Evolutionary conservation across 1,140 invertebrate genomes (phyloP), one percentile per base, ranked within the genome.

Genomic region (Euborellia annulipes): DNA sequence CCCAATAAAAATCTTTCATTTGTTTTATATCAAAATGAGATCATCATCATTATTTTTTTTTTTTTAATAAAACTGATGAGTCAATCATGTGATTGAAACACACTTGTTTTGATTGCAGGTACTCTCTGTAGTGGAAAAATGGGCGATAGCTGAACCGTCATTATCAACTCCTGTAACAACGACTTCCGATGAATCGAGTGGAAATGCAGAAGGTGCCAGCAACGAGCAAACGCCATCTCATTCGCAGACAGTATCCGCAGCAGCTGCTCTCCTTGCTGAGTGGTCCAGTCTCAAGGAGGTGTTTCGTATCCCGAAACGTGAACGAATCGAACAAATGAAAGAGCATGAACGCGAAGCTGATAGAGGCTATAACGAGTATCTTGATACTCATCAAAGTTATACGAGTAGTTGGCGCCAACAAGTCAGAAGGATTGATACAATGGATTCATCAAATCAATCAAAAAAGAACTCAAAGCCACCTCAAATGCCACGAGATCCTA

Each of bases 301-400:
- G 17, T 96, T 92, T 58, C 77, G 86, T 61, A 97, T 97, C 56
- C 93, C 93, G 8, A 94, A 94, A 62, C 91, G 92, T 54, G 85
- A 94, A 57, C 72, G 88, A 39, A 82, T 91, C 38, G 83, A 91
- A 58, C 82, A 88, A 61, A 87, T 90, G 82, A 88, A 89, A 58
- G 85, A 91, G 56, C 87, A 92, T 56, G 89, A 93, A 62, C 66
- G 84, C 46, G 86, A 91, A 70, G 87, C 86, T 45, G 75, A 71
- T 66, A 53, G 52, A 54, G 9, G 9, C 32, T 9, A n/a, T 40
- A 40, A n/a, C n/a, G n/a, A n/a, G n/a, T n/a, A n/a, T n/a, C n/a
- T n/a, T n/a, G n/a, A n/a, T n/a, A n/a, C n/a, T n/a, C n/a, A n/a
- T n/a, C n/a, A n/a, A n/a, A n/a, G n/a, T n/a, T n/a, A n/a, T n/a